Conservation (phyloP, 2,113 vertebrate species). For the Pardalotus punctatus region DNA sequence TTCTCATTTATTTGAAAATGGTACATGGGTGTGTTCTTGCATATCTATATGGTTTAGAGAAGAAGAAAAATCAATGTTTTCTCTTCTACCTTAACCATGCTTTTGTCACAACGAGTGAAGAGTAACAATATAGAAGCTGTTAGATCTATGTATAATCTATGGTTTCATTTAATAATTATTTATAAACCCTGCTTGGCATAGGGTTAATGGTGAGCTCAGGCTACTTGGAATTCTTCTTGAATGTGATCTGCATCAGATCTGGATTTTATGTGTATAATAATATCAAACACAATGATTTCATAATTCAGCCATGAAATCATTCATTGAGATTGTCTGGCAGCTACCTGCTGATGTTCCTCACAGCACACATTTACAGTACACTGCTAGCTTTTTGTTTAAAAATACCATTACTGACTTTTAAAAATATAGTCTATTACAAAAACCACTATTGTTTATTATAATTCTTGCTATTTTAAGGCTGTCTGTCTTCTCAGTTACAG, state of each 20-base stretch:
- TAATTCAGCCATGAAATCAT: not conserved
- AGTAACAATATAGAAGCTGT: not conserved
- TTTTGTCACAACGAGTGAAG: not conserved
- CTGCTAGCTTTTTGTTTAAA: constrained; percentile 30
- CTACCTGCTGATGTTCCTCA: not conserved
- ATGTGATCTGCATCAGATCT: not conserved
- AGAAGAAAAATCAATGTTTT: not conserved
- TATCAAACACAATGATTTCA: constrained; percentile 11
- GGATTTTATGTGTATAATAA: not conserved
- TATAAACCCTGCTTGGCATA: not conserved
- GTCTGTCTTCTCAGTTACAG: not conserved
- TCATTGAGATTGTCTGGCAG: not conserved
- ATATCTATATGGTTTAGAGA: not conserved
- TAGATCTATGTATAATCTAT: not conserved
- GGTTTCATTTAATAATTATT: not conserved
- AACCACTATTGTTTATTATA: constrained; percentile 16
- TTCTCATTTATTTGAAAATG: not conserved
- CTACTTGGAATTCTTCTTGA: constrained; percentile 2
- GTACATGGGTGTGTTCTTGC: rapidly evolving
- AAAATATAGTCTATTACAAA: constrained; percentile 5
- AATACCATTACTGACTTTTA: constrained; percentile 34
- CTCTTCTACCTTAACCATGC: not conserved
- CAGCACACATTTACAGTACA: not conserved
- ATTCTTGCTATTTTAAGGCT: constrained; percentile 7
- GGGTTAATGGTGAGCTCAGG: not conserved